A percentile compares a stretch with the other conserved stretches of the same genome.
Conservation (phyloP, 2,797 vertebrate genomes). For the Hipposideros larvatus region DNA sequence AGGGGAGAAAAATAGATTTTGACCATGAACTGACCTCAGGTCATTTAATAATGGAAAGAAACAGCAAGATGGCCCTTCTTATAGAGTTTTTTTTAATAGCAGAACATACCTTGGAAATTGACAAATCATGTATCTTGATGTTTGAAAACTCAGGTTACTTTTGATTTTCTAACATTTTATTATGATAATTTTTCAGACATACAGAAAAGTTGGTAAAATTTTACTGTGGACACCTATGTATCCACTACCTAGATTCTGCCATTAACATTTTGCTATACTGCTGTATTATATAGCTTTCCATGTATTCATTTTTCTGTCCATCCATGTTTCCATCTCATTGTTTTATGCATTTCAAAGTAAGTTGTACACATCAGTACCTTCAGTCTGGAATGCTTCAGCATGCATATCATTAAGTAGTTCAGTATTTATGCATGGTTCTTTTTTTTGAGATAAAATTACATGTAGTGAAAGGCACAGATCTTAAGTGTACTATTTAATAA, state of each 20-base stretch:
- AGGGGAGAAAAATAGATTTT: conserved; percentile 60
- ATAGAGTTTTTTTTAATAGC: neutral
- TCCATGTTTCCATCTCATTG: neutral
- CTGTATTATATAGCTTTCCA: neutral
- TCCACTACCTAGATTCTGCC: neutral
- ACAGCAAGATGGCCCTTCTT: neutral
- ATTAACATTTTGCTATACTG: conserved; percentile 11
- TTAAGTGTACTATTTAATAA: conserved; percentile 10
- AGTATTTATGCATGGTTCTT: conserved; percentile 7
- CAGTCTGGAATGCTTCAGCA: neutral
- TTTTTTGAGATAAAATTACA: conserved; percentile 41
- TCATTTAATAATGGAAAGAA: conserved; percentile 56
- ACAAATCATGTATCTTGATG: neutral
- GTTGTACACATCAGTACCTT: neutral
- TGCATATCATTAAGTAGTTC: conserved; percentile 2
- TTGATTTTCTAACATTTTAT: conserved; percentile 50
- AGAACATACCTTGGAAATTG: conserved; percentile 50
- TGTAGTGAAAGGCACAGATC: neutral
- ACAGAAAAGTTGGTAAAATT: conserved; percentile 20
- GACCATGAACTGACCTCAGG: conserved; percentile 48
- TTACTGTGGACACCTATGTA: neutral
- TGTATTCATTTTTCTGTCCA: neutral
- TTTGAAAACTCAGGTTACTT: conserved; percentile 40
- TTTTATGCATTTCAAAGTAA: conserved; percentile 29
- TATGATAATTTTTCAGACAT: neutral